phyloP scores from a whole-genome alignment of 2,113 vertebrate species.

The Zingel zingel region DNA sequence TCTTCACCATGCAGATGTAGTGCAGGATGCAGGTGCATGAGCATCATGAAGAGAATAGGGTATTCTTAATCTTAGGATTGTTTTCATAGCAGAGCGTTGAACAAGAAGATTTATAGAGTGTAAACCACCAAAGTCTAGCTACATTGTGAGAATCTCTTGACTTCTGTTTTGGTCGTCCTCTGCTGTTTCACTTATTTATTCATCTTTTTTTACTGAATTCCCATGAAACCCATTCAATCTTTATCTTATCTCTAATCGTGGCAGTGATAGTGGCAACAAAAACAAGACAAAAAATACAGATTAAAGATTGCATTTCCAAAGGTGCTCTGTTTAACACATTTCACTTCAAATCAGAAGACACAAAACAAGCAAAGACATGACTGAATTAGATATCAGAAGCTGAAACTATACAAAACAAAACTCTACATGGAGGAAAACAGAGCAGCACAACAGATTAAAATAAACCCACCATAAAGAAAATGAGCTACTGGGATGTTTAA shows the following conservation, averaged over 20 bases:
- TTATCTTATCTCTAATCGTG: conserved; percentile 19
- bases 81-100: neutral
- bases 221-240: conserved; percentile 18
- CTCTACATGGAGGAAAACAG: neutral
- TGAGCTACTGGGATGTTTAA: neutral
- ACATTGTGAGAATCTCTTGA: neutral
- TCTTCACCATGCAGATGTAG: conserved; percentile 14
- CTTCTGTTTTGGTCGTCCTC: neutral
- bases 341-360: conserved; percentile 2
- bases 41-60: neutral
- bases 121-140: neutral
- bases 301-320: conserved; percentile 18
- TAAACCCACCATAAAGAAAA: neutral
- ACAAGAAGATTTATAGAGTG: neutral
- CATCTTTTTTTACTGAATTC: conserved; percentile 4
- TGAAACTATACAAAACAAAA: neutral
- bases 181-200: conserved; percentile 36
- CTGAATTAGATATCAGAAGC: neutral
- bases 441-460: conserved; percentile 1
- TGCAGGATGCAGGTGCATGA: neutral
- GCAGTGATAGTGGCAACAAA: conserved; percentile 11
- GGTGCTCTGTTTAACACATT: neutral
- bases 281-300: conserved; percentile 11
- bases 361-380: neutral
- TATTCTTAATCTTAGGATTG: neutral